Evolutionary conservation across 2,888 invertebrate genomes (phyloP).

Genomic region (Cataglyphis rosenhaueri): DNA sequence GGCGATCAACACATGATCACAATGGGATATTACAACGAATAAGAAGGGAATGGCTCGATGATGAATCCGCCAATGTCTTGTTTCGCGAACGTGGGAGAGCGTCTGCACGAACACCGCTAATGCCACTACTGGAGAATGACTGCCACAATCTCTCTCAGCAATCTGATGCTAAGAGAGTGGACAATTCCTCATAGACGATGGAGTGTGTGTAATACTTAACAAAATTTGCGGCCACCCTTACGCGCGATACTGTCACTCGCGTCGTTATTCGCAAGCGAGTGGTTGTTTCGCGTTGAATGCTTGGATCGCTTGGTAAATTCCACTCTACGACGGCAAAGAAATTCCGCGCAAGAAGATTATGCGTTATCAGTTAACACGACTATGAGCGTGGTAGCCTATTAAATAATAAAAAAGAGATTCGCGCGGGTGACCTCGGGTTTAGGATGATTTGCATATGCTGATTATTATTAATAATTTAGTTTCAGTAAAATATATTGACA

Average conservation of each 20-base stretch:
- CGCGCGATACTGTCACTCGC: slow-evolving; percentile 9
- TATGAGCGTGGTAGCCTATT: background rate
- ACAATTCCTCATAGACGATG: slow-evolving; percentile 40
- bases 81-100: slow-evolving; percentile 31
- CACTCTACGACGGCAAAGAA: background rate
- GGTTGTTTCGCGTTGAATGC: background rate
- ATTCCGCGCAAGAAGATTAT: slow-evolving; percentile 2
- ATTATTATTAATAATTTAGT: background rate
- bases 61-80: slow-evolving; percentile 8
- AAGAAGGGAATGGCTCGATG: background rate
- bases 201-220: slow-evolving; percentile 49
- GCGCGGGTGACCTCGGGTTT: background rate
- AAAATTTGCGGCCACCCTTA: slow-evolving; percentile 49
- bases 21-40: background rate
- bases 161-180: slow-evolving; percentile 29
- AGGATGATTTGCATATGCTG: background rate
- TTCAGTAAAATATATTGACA: background rate
- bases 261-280: background rate
- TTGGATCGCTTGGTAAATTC: background rate
- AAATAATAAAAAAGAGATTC: slow-evolving; percentile 3
- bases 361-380: slow-evolving; percentile 26
- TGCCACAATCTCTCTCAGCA: slow-evolving; percentile 23
- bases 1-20: background rate
- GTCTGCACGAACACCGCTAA: slow-evolving; percentile 35
- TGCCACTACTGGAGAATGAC: slow-evolving; percentile 55